Conservation (phyloP, 2,113 vertebrate species). For the Rattus rattus region DNA sequence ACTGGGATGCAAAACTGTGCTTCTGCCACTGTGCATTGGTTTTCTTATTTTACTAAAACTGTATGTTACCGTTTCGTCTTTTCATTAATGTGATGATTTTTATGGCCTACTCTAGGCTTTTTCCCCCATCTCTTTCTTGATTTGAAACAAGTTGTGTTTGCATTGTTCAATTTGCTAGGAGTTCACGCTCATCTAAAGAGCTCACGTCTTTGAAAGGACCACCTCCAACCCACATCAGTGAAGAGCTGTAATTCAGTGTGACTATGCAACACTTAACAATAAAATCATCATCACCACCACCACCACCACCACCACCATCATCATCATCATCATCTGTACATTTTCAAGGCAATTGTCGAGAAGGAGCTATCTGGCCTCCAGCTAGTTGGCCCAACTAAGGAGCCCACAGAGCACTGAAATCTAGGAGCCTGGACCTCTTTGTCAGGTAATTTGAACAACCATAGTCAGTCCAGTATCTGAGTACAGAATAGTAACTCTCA, state of each 20-base stretch:
- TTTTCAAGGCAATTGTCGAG: not conserved
- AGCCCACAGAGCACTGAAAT: not conserved
- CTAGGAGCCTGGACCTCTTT: not conserved
- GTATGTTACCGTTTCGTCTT: not conserved
- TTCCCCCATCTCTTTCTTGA: not conserved
- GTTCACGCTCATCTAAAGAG: not conserved
- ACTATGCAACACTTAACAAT: not conserved
- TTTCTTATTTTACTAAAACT: constrained; percentile 14
- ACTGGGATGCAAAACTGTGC: not conserved
- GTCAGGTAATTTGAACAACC: not conserved
- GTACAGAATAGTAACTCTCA: not conserved
- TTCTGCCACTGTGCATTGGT: not conserved
- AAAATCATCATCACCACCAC: too few species aligned
- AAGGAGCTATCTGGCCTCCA: not conserved
- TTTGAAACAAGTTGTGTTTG: not conserved
- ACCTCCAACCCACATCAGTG: not conserved
- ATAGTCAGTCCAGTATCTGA: not conserved
- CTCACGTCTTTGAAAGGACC: not conserved
- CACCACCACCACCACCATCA: too few species aligned
- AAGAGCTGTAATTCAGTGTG: not conserved
- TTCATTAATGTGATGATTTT: not conserved
- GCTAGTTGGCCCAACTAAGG: not conserved
- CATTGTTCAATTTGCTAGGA: constrained; percentile 3
- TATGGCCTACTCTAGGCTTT: not conserved
- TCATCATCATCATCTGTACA: too few species aligned